Evolutionary conservation across 2,888 invertebrate species (phyloP), one percentile per base, ranked within the genome.

Genomic region (Macropis europaea): DNA sequence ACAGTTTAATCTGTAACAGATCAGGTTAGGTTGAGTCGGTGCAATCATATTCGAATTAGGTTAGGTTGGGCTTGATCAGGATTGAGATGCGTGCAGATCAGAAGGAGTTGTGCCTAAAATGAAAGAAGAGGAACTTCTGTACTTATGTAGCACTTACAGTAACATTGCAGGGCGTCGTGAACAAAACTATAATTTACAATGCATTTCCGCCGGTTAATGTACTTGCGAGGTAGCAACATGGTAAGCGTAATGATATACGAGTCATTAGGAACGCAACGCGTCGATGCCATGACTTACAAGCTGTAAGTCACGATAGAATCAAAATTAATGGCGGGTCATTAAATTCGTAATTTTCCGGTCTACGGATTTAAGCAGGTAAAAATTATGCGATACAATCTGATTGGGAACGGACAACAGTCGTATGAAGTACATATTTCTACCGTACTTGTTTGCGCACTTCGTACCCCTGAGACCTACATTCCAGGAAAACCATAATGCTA

Each of bases 101-200:
- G n/a, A n/a, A n/a, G n/a, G n/a, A n/a, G n/a, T n/a, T n/a, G n/a
- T n/a, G n/a, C n/a, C n/a, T n/a, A n/a, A n/a, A 36, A 36, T 36
- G n/a, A 36, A 36, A 36, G 36, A n/a, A n/a, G n/a, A n/a, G n/a
- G n/a, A n/a, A n/a, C n/a, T n/a, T n/a, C n/a, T n/a, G n/a, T n/a
- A n/a, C n/a, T n/a, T n/a, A n/a, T n/a, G n/a, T n/a, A n/a, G n/a
- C n/a, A n/a, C n/a, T n/a, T n/a, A n/a, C n/a, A n/a, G n/a, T n/a
- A 9, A 28, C 42, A 9, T 52, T 61, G 26, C 17, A 24, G 2
- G 15, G 22, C 15, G 26, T 15, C 22, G 56, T 42, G 43, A 60
- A 64, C 47, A 43, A 68, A 68, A 64, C 53, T 47, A 24, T 47
- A 67, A 68, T 64, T 63, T 28, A 40, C 54, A 15, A 32, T 63